A percentile compares a stretch with the other conserved stretches of the same genome.
Evolutionary conservation across 2,113 vertebrate species (phyloP).

Genomic region (Mus pahari): DNA sequence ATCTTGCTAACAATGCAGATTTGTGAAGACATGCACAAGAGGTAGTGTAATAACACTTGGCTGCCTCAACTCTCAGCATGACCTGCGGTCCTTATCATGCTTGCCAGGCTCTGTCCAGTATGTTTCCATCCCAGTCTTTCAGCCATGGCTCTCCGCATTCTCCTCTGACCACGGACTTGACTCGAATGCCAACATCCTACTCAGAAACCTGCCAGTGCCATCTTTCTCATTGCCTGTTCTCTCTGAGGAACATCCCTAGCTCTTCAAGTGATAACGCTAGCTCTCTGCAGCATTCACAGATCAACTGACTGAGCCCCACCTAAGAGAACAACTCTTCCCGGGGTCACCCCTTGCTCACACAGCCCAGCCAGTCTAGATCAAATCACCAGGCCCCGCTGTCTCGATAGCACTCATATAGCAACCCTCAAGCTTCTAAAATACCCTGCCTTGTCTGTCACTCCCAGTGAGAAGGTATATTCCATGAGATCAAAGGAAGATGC

Average conservation of each 20-base stretch:
- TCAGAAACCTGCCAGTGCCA: neutral
- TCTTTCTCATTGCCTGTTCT: neutral
- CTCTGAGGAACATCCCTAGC: neutral
- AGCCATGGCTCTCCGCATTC: neutral
- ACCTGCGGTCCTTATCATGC: neutral
- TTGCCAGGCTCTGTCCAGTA: neutral
- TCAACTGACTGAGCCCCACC: neutral
- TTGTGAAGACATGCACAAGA: neutral
- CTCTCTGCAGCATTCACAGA: neutral
- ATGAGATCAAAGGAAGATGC: neutral
- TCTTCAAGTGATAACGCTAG: neutral
- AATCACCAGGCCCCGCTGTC: no score
- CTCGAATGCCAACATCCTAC: neutral
- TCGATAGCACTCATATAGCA: neutral
- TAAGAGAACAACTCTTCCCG: neutral
- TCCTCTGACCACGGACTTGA: neutral
- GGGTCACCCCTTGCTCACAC: no score
- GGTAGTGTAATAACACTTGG: no score
- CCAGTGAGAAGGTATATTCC: neutral
- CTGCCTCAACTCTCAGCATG: neutral
- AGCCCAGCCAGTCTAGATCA: neutral
- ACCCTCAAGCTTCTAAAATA: neutral
- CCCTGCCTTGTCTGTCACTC: neutral
- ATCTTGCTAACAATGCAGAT: neutral
- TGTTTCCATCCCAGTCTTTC: neutral